Evolutionary conservation across 2,797 vertebrate species (phyloP).

Genomic region (Fundulus diaphanus): DNA sequence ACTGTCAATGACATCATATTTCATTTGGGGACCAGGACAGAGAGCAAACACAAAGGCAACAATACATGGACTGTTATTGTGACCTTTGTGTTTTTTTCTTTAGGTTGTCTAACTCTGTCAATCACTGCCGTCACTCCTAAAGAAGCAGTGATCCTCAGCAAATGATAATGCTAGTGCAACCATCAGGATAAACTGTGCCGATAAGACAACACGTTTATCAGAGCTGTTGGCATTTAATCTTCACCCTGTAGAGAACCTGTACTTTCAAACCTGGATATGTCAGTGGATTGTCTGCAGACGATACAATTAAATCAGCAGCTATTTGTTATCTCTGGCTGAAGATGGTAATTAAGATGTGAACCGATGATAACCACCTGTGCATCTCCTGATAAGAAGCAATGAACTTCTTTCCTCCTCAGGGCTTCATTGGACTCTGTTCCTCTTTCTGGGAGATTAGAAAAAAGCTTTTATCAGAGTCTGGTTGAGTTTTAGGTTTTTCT

Average conservation of each 20-base stretch:
- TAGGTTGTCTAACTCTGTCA: no score
- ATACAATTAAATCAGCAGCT: conserved; percentile 15
- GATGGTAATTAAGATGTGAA: conserved; percentile 42
- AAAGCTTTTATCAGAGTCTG: no score
- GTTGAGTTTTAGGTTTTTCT: neutral
- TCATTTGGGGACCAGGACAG: no score
- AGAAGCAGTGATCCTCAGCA: no score
- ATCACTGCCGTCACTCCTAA: no score
- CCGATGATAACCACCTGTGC: conserved; percentile 14
- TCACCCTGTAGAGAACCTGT: neutral
- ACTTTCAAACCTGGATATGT: conserved; percentile 1
- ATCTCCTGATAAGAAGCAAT: conserved; percentile 35
- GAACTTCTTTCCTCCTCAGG: conserved; percentile 14
- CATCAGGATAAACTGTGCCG: neutral
- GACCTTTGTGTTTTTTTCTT: no score
- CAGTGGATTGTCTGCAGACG: conserved; percentile 14
- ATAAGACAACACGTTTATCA: neutral
- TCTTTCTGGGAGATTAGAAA: neutral
- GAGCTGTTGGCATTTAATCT: neutral
- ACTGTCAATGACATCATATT: no score
- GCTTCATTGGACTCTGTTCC: conserved; percentile 2
- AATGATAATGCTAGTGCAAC: neutral
- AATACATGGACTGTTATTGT: no score
- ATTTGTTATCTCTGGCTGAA: conserved; percentile 32
- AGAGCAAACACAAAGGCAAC: no score